Evolutionary conservation across 1,140 invertebrate genomes (phyloP).

Genomic region (Calliopsis andreniformis): DNA sequence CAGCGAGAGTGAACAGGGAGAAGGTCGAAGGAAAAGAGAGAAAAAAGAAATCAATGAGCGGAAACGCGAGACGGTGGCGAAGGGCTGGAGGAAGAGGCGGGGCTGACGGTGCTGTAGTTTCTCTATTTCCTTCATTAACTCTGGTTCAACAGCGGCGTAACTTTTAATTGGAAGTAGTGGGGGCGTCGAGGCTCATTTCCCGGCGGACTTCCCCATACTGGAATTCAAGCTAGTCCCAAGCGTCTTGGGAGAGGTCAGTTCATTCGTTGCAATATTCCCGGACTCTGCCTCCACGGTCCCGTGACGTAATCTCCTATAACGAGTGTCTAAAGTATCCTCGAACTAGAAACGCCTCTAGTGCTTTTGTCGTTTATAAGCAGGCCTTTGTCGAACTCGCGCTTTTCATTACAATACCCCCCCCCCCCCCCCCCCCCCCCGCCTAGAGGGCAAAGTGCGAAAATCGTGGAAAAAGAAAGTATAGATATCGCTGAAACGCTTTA

Average conservation of each 20-base stretch:
- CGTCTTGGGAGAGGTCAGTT: slow-evolving; percentile 76
- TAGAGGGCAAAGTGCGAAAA: slow-evolving; percentile 5
- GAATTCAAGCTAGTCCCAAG: slow-evolving; percentile 67
- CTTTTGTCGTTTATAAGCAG: neutral
- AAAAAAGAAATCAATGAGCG: slow-evolving; percentile 68
- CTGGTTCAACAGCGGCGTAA: slow-evolving; percentile 77
- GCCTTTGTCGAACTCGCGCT: neutral
- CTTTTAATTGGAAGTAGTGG: slow-evolving; percentile 80
- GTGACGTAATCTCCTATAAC: slow-evolving; percentile 40
- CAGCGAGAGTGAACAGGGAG: slow-evolving; percentile 23
- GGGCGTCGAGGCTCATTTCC: slow-evolving; percentile 78
- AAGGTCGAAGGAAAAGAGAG: slow-evolving; percentile 22
- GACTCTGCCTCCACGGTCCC: slow-evolving; percentile 32
- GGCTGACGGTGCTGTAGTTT: slow-evolving; percentile 71
- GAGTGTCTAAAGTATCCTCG: slow-evolving; percentile 39
- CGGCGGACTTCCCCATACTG: slow-evolving; percentile 73
- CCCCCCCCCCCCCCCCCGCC: too few species aligned
- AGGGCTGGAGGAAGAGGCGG: slow-evolving; percentile 51
- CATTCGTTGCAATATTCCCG: slow-evolving; percentile 65
- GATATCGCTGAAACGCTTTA: neutral
- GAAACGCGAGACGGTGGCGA: slow-evolving; percentile 67
- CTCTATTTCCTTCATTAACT: slow-evolving; percentile 79
- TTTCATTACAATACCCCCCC: neutral
- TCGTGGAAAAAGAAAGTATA: neutral
- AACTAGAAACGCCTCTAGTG: slow-evolving; percentile 16